Base-by-base conservation (phyloP, 2,888 invertebrate species). In the Prenolepis imparis region DNA sequence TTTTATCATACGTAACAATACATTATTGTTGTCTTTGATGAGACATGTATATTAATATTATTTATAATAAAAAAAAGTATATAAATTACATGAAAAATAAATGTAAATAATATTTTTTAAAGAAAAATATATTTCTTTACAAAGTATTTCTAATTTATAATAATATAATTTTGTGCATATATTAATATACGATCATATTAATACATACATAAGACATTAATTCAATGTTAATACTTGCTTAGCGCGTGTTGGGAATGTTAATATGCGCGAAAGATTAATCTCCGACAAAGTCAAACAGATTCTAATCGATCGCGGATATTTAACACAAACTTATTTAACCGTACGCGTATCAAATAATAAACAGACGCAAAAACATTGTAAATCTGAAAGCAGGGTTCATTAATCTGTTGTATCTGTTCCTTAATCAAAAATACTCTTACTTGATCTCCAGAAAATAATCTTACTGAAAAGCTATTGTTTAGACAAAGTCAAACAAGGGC, bases 231-330 rank as follows among this genome's bases (percentile, higher is more conserved):
- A 59, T 32, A 48, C 32, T n/a, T n/a, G n/a, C n/a, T 36, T 39
- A 39, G 52, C 12, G 21, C 18, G 5, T 5, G 5, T 57, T 59
- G 59, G 4, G 6, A 12, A 6, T 63, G 11, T 61, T 5, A n/a
- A 18, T 48, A 48, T n/a, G n/a, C n/a, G 12, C 18, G 24, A 77
- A 28, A 41, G 39, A 41, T 57, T 67, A 68, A 57, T 68, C 32
- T 44, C 3, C 12, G 21, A 36, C 44, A 12, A 44, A 44, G 8
- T 44, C 28, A 55, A 48, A 59, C 44, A 8, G 4, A 18, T 78
- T 67, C 11, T 70, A 70, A 68, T n/a, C n/a, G 32, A 15, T 70
- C 6, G 12, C 41, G 3, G 24, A 77, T 75, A 39, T 2, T 61
- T 9, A 11, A 3, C 4, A 12, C 36, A 6, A 57, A 67, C 36